Base-by-base conservation (phyloP, 53 echinoderm and acorn worm species). In the Echinometra lucunter region DNA sequence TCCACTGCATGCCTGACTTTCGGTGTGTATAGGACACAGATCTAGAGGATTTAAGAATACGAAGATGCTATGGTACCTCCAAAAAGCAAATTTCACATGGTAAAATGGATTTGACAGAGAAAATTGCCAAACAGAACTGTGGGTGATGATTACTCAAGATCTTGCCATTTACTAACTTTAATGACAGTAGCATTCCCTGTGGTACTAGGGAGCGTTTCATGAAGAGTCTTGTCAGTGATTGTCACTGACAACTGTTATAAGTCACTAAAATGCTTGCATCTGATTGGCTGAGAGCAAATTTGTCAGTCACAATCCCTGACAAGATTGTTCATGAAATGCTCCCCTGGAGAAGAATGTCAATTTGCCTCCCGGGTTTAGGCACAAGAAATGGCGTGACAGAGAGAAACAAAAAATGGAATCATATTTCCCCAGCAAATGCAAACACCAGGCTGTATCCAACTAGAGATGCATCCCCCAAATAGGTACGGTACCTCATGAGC, bases 391-490 rank as follows among this genome's bases (percentile, higher is more conserved):
- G 21, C 34, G 17, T 4, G 53, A 53, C 13, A 30, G 18, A 30
- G 42, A 85, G 23, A 85, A 85, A 25, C 27, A 27, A 47, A 49
- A 85, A 85, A 49, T 49, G 49, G 53, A 85, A 85, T 85, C 85
- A 85, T 85, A 85, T 85, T 85, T 60, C 60, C 7, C 38, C 37
- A 21, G 57, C 58, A 23, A 89, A 60, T 34, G 89, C 89, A 89
- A 89, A 89, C 89, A 89, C n/a, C 10, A 32, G n/a, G 47, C 28
- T 30, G 49, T 27, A 89, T n/a, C 21, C 58, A 55, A 58, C 89
- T 37, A 37, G 40, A 21, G 89, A 57, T 89, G 11, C 60, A 23
- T 38, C 37, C 89, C 38, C 58, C 19, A 58, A 89, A 89, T 89
- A 89, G 89, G 21, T 58, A 60, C 89, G 89, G 21, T 58, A 60